Evolutionary conservation across 2,888 invertebrate genomes (phyloP).

Genomic region (Hesperia comma): DNA sequence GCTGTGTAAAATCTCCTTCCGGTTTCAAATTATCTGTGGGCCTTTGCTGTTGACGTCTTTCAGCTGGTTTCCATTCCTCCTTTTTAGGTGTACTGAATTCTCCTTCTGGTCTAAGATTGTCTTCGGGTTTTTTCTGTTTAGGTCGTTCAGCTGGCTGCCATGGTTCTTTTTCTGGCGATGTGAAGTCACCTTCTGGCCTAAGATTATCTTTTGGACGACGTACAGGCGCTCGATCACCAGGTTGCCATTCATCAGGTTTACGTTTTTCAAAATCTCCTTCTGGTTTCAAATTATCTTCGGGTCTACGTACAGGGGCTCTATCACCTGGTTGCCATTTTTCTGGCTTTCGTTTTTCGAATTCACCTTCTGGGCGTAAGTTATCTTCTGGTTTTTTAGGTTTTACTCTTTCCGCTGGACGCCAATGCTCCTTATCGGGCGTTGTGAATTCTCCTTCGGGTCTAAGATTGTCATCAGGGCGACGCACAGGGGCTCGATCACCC

Average conservation of each 20-base stretch:
- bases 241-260: conserved; percentile 68
- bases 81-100: conserved; percentile 68
- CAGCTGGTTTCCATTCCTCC: conserved; percentile 77
- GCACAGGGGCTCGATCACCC: conserved; percentile 58
- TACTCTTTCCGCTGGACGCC: conserved; percentile 61
- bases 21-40: conserved; percentile 79
- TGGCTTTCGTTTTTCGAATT: conserved; percentile 65
- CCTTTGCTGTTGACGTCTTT: conserved; percentile 70
- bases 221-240: conserved; percentile 69
- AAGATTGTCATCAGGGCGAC: conserved; percentile 71
- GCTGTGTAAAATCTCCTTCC: conserved; percentile 74
- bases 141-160: conserved; percentile 80
- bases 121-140: conserved; percentile 81
- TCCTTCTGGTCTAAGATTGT: conserved; percentile 84
- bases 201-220: conserved; percentile 81
- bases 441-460: conserved; percentile 71
- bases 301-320: conserved; percentile 62
- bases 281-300: conserved; percentile 83
- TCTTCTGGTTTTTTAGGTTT: conserved; percentile 69
- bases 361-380: conserved; percentile 79
- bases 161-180: conserved; percentile 58
- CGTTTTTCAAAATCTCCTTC: conserved; percentile 77
- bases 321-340: conserved; percentile 63
- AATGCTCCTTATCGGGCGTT: conserved; percentile 24
- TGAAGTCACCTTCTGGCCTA: conserved; percentile 78